Percentiles rank a stretch among this genome's conserved stretches.
These are phyloP conservation scores for Scylla paramamosain DNA, from an alignment of 1,140 invertebrate species.

Conservation along the genomic window DNA sequence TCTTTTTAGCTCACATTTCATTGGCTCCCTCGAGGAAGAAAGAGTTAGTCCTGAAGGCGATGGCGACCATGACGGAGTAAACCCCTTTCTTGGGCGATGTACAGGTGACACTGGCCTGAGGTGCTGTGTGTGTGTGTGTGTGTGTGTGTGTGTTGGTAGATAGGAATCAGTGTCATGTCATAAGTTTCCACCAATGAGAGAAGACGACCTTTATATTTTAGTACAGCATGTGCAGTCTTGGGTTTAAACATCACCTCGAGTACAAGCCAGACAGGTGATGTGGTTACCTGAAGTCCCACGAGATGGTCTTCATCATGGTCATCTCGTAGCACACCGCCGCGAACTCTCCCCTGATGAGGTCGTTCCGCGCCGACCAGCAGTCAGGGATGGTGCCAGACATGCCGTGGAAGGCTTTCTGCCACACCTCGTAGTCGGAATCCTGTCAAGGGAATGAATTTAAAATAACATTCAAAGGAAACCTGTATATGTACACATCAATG, in stretches of 20 bases:
- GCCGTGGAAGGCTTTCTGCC: background rate
- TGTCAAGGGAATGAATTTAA: background rate
- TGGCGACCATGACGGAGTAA: background rate
- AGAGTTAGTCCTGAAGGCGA: background rate
- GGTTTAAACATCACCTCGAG: too few relatives aligned
- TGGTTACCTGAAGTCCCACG: constrained; percentile 57
- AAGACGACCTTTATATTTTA: too few relatives aligned
- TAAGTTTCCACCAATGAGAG: too few relatives aligned
- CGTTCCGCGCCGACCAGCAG: constrained; percentile 35
- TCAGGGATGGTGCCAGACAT: constrained; percentile 30
- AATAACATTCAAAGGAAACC: too few relatives aligned
- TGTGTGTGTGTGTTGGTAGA: background rate
- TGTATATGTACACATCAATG: too few relatives aligned
- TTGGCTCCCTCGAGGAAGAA: background rate
- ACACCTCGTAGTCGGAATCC: constrained; percentile 41
- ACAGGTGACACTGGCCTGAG: background rate
- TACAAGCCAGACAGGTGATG: too few relatives aligned
- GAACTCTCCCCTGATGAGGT: background rate
- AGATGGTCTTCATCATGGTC: constrained; percentile 61
- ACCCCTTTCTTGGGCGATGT: background rate
- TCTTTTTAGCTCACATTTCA: background rate
- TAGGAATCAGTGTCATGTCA: too few relatives aligned
- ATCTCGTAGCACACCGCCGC: constrained; percentile 52
- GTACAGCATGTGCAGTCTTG: too few relatives aligned
- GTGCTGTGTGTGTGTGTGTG: background rate